Percentiles rank a stretch among this genome's conserved stretches.
Evolutionary conservation across 30 jellyfish, hydroid and myxozoan species (phyloP).

Genomic region (Calvadosia cruxmelitensis): DNA sequence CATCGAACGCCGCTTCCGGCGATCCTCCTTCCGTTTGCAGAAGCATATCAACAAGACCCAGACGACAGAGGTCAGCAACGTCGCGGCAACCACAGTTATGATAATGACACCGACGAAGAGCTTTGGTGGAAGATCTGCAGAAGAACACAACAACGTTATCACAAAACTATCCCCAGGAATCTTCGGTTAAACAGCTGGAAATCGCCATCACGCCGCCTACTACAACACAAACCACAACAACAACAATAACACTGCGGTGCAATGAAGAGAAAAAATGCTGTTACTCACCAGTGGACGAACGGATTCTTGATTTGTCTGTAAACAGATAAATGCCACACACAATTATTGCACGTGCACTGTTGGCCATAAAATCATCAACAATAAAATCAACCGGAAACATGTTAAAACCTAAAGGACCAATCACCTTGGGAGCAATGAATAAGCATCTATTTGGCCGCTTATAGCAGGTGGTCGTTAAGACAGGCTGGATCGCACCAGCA

Average conservation of each 20-base stretch:
- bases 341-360: too few species aligned
- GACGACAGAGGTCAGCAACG: slow-evolving; percentile 51
- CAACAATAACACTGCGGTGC: too few species aligned
- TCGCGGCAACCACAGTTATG: slow-evolving; percentile 65
- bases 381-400: neutral
- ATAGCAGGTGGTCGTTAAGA: too few species aligned
- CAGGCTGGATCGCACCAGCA: too few species aligned
- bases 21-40: slow-evolving; percentile 55
- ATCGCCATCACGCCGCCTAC: too few species aligned
- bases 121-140: slow-evolving; percentile 41
- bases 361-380: too few species aligned
- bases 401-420: neutral
- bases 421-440: too few species aligned
- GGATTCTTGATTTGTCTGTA: neutral
- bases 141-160: neutral
- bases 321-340: too few species aligned
- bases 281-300: neutral
- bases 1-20: slow-evolving; percentile 5
- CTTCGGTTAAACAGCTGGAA: too few species aligned
- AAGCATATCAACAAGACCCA: slow-evolving; percentile 59
- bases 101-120: slow-evolving; percentile 49
- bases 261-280: neutral
- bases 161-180: too few species aligned
- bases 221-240: too few species aligned
- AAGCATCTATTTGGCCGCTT: too few species aligned